phyloP scores from a whole-genome alignment of 2,888 invertebrate species.

The Dione vanillae region DNA sequence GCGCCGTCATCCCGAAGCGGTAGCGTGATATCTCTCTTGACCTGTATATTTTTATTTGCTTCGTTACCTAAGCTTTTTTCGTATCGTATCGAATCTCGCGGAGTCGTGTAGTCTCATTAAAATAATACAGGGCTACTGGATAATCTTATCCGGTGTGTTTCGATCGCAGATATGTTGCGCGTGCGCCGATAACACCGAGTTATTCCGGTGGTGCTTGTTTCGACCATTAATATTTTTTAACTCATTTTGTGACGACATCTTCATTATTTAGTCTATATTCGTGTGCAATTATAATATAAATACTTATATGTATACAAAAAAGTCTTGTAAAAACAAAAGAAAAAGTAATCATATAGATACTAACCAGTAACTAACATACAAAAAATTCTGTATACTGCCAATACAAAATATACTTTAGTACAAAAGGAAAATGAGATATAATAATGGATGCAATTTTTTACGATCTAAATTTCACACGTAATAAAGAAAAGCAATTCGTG shows the following conservation, averaged over 20 bases:
- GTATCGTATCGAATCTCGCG: slow-evolving; percentile 80
- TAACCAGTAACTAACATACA: not conserved
- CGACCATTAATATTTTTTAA: slow-evolving; percentile 77
- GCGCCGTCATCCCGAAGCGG: slow-evolving; percentile 65
- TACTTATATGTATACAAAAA: too few relatives aligned
- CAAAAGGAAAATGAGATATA: slow-evolving; percentile 38
- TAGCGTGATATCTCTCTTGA: slow-evolving; percentile 79
- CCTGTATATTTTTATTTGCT: slow-evolving; percentile 77
- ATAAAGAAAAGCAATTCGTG: slow-evolving; percentile 83
- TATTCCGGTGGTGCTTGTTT: slow-evolving; percentile 80
- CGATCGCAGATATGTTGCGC: slow-evolving; percentile 84
- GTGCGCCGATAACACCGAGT: slow-evolving; percentile 81
- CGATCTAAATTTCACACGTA: slow-evolving; percentile 82
- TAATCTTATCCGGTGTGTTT: slow-evolving; percentile 84
- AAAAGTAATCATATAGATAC: too few relatives aligned
- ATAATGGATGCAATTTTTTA: slow-evolving; percentile 54
- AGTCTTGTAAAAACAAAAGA: too few relatives aligned
- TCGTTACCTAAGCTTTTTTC: slow-evolving; percentile 80
- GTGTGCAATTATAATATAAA: too few relatives aligned
- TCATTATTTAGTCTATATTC: slow-evolving; percentile 72
- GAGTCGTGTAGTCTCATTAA: slow-evolving; percentile 84
- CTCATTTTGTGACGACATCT: slow-evolving; percentile 78
- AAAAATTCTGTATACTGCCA: not conserved
- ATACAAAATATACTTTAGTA: slow-evolving; percentile 38
- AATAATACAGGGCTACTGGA: slow-evolving; percentile 84